Percentiles rank a stretch among this genome's conserved stretches.
phyloP scores from a whole-genome alignment of 64 coral and sea anemone species.

The Astreopora myriophthalma region DNA sequence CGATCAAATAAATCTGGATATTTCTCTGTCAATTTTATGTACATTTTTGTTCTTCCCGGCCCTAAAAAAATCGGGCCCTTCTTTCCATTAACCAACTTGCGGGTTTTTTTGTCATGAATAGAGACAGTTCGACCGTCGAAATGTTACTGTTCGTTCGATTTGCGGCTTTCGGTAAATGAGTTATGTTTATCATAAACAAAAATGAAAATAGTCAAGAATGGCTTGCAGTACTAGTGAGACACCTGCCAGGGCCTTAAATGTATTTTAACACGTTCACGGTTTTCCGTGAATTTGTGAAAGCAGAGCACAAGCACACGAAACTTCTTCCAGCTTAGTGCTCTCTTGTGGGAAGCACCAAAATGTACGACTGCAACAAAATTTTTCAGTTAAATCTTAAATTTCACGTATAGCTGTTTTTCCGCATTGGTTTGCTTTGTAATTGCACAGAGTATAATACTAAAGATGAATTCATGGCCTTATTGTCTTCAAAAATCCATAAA shows the following conservation, averaged over 20 bases:
- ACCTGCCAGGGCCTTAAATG: constrained; percentile 24
- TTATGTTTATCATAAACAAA: constrained; percentile 36
- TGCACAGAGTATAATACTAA: not conserved
- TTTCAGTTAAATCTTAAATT: not conserved
- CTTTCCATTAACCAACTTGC: not conserved
- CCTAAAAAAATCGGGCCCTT: not conserved
- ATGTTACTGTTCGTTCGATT: not conserved
- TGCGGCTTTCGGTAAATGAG: not conserved
- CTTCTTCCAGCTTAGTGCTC: not conserved
- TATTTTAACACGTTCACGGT: constrained; percentile 34
- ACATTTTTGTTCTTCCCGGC: not conserved
- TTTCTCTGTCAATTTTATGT: constrained; percentile 29
- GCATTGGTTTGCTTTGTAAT: not conserved
- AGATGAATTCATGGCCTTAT: not conserved
- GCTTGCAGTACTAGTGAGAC: not conserved
- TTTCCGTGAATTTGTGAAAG: not conserved
- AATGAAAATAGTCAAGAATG: constrained; percentile 42
- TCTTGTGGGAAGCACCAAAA: too few species aligned
- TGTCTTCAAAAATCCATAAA: constrained; percentile 10
- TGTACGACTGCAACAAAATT: not conserved
- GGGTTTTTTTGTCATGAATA: not conserved
- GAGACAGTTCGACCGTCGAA: not conserved
- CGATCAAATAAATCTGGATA: constrained; percentile 58
- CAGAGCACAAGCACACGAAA: not conserved
- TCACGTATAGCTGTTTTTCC: not conserved